Conservation (phyloP, 2,113 vertebrate species). For the Sialia sialis region DNA sequence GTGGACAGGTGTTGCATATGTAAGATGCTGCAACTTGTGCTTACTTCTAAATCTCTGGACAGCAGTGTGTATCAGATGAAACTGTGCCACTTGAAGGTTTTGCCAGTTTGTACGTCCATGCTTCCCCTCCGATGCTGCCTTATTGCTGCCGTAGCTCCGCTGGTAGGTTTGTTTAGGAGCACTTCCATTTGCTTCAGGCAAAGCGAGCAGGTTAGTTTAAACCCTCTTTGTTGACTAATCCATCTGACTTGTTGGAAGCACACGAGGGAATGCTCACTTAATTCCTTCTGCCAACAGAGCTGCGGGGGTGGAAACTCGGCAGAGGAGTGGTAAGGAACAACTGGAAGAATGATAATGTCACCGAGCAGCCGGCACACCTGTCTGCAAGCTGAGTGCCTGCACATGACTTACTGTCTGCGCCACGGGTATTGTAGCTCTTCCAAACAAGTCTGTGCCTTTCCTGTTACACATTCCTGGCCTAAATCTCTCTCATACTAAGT, state of each 20-base stretch:
- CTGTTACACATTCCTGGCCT: neutral
- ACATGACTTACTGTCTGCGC: neutral
- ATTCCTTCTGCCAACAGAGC: conserved; percentile 39
- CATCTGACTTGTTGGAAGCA: conserved; percentile 18
- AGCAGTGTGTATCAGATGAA: neutral
- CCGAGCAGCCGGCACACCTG: neutral
- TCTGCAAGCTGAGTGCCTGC: neutral
- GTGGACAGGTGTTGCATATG: neutral
- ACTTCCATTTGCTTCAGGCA: conserved; percentile 16
- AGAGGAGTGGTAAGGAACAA: neutral
- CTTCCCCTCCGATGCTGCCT: neutral
- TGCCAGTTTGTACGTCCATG: neutral
- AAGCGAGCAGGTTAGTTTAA: conserved; percentile 15
- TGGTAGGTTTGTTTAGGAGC: neutral
- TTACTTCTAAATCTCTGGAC: neutral
- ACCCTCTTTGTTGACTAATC: conserved; percentile 18
- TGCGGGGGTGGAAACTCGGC: neutral
- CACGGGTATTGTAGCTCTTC: neutral
- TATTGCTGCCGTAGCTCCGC: neutral
- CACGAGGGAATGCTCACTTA: neutral
- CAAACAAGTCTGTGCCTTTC: neutral
- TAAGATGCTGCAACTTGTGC: neutral
- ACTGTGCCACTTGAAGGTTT: neutral
- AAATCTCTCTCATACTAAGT: neutral
- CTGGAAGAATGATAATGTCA: neutral